A percentile compares a stretch with the other conserved stretches of the same genome.
Conservation (phyloP, 53 echinoderm and acorn worm genomes). For the Holothuria scabra region DNA sequence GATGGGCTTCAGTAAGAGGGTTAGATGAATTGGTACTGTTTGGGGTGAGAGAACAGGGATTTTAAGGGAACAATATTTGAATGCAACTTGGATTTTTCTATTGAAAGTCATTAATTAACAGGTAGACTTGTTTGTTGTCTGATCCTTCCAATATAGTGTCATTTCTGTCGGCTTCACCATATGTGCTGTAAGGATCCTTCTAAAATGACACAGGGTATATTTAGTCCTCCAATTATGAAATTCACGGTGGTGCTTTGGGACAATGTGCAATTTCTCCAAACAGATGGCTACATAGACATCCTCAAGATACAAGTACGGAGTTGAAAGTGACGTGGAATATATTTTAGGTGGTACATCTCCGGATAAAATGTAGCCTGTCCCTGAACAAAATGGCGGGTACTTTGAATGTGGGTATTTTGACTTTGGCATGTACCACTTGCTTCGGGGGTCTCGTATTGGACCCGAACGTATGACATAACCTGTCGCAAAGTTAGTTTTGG, state of each 20-base stretch:
- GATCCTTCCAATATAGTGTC: conserved; percentile 91
- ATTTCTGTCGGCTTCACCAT: conserved; percentile 93
- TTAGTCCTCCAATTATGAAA: conserved; percentile 89
- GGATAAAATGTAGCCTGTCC: conserved; percentile 94
- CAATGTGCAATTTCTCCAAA: conserved; percentile 69
- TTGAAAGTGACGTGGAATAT: conserved; percentile 71
- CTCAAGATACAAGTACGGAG: conserved; percentile 84
- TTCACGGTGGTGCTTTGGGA: conserved; percentile 71
- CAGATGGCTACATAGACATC: conserved; percentile 88
- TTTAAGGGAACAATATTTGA: too few species aligned
- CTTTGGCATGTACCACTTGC: conserved; percentile 97
- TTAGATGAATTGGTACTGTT: too few species aligned
- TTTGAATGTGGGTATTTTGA: conserved; percentile 73
- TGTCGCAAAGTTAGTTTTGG: conserved; percentile 57
- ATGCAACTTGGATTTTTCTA: too few species aligned
- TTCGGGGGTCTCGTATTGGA: conserved; percentile 90
- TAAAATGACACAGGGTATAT: conserved; percentile 87
- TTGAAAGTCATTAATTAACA: conserved; percentile 3
- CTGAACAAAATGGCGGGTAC: conserved; percentile 96
- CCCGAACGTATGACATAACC: conserved; percentile 83
- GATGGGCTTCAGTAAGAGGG: too few species aligned
- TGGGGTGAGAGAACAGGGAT: too few species aligned
- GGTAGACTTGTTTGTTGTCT: conserved; percentile 50
- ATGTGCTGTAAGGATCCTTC: conserved; percentile 85
- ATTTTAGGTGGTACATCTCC: conserved; percentile 69